Evolutionary conservation across 2,888 invertebrate genomes (phyloP).

Genomic region (Cantharis rufa): DNA sequence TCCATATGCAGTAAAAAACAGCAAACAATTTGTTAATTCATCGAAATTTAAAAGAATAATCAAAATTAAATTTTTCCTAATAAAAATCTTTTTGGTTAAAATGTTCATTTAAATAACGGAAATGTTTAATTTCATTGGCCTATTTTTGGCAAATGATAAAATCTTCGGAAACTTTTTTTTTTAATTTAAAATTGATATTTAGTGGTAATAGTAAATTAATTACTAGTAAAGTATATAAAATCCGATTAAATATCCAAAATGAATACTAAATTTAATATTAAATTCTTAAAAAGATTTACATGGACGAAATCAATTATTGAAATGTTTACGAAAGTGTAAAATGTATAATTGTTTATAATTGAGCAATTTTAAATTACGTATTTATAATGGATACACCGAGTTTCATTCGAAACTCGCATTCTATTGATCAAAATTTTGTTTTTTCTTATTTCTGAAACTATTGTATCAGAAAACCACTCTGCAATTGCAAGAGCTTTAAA

Average conservation of each 20-base stretch:
- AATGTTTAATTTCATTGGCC: too few relatives aligned
- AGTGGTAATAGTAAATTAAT: too few relatives aligned
- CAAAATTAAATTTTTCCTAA: too few relatives aligned
- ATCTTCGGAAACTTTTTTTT: too few relatives aligned
- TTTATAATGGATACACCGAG: background rate
- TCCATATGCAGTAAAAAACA: too few relatives aligned
- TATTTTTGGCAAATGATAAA: too few relatives aligned
- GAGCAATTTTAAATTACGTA: background rate
- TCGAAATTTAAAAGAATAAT: too few relatives aligned
- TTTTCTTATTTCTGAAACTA: background rate
- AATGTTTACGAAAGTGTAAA: background rate
- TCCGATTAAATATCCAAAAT: background rate
- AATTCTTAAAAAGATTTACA: background rate
- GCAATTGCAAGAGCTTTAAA: conserved; percentile 4
- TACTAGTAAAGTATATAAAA: background rate
- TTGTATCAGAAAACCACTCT: conserved; percentile 1
- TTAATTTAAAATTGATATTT: too few relatives aligned
- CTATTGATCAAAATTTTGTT: conserved; percentile 1
- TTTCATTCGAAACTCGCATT: background rate
- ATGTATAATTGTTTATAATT: background rate
- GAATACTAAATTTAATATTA: background rate
- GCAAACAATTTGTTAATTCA: too few relatives aligned
- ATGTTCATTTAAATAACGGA: too few relatives aligned
- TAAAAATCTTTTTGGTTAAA: too few relatives aligned
- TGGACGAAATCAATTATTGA: background rate